Evolutionary conservation across 2,113 vertebrate genomes (phyloP), one percentile per base, ranked within the genome.

Genomic region (Brachionichthys hirsutus): DNA sequence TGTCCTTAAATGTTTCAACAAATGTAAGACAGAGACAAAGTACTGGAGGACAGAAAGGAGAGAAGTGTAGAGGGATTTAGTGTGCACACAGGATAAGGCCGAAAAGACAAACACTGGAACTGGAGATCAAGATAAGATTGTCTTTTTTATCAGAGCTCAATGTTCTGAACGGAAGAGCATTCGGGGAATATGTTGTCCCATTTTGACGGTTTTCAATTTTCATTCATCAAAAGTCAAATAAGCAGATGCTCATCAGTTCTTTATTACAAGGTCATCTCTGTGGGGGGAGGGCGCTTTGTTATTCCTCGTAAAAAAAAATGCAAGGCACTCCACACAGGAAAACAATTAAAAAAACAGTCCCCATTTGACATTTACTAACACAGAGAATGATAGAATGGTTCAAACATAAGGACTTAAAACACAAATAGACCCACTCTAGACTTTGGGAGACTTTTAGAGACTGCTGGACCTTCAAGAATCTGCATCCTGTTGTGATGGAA

Each of bases 201-300:
- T 40, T n/a, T 6, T 40, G 9, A 13, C 36, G 9, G 12, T 30
- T 30, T 30, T 30, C 24, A 13, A 40, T 42, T 42, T 42, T 42
- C 14, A 6, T 42, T 2, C 14, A 15, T 12, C 12, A 15, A 15
- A 24, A 54, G 34, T 42, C 22, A 3, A 72, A 67, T 36, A 44
- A 60, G 43, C 46, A 47, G 22, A 18, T 6, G 14, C 42, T 64
- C 44, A 17, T 58, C n/a, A 4, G 10, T 6, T 53, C 52, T 38
- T 70, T 63, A 82, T 85, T 81, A 59, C 64, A 65, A 80, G 77
- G 80, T 78, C 76, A 73, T 83, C 71, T 35, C 15, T 22, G 42
- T 63, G 52, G 41, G 34, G 52, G 43, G 51, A 22, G 9, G 63
- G 12, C 0, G 1, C 67, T 30, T 53, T 49, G 60, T 54, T 64